Evolutionary conservation across 2,797 vertebrate species (phyloP).

Genomic region (Cetoscarus ocellatus): DNA sequence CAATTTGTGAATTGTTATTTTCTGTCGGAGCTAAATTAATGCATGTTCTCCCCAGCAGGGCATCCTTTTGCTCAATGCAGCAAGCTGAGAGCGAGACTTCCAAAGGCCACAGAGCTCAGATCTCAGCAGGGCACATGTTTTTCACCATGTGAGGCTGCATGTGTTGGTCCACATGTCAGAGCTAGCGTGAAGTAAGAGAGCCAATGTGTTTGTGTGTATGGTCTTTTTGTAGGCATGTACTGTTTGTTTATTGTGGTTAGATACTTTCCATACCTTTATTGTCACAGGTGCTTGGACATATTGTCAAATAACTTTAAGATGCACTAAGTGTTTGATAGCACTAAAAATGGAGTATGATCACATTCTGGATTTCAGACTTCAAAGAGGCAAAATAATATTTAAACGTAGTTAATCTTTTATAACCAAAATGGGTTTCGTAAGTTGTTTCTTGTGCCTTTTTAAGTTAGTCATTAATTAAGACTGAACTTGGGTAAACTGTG

Average conservation of each 20-base stretch:
- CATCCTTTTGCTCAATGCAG: constrained; percentile 43
- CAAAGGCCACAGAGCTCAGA: constrained; percentile 72
- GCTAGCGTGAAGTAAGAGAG: constrained; percentile 18
- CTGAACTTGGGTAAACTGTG: too few relatives aligned
- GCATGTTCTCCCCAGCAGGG: constrained; percentile 49
- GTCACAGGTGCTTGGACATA: not conserved
- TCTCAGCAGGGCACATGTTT: constrained; percentile 65
- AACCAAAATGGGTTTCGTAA: too few relatives aligned
- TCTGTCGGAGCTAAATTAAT: constrained; percentile 6
- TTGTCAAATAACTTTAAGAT: not conserved
- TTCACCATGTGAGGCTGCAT: constrained; percentile 59
- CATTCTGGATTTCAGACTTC: too few relatives aligned
- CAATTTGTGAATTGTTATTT: constrained; percentile 45
- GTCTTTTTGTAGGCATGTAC: constrained; percentile 14
- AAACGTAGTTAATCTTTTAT: too few relatives aligned
- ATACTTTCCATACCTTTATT: not conserved
- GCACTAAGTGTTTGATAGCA: too few relatives aligned
- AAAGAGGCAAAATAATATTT: too few relatives aligned
- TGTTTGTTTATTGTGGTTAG: constrained; percentile 2
- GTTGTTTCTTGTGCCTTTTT: too few relatives aligned
- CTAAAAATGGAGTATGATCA: too few relatives aligned
- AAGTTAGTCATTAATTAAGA: too few relatives aligned
- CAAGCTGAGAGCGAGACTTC: constrained; percentile 49
- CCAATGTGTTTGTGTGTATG: constrained; percentile 2
- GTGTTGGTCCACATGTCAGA: constrained; percentile 67